Evolutionary conservation across 2,113 vertebrate species (phyloP).

Genomic region (Arvicanthis niloticus): DNA sequence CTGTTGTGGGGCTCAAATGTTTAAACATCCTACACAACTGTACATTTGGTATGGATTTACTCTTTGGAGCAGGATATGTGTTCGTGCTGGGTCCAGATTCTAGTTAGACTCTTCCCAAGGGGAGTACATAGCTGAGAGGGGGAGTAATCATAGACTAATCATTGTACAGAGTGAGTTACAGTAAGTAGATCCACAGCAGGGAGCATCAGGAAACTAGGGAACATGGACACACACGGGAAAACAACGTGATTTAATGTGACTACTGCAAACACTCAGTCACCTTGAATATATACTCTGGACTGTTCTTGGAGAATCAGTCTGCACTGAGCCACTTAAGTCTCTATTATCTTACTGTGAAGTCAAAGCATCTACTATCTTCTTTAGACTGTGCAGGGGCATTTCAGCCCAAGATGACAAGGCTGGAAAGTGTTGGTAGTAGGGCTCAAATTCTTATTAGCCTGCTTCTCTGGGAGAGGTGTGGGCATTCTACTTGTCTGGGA

Average conservation of each 20-base stretch:
- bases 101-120: neutral
- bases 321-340: neutral
- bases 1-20: slow-evolving; percentile 18
- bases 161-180: rapidly evolving
- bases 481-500: rapidly evolving
- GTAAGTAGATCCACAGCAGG: neutral
- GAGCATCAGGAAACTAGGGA: neutral
- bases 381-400: neutral
- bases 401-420: neutral
- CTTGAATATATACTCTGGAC: neutral
- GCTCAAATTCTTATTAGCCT: neutral
- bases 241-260: neutral
- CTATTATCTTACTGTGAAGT: neutral
- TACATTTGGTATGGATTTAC: neutral
- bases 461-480: neutral
- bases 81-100: neutral
- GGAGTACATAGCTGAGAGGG: neutral
- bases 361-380: neutral
- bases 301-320: neutral
- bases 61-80: neutral
- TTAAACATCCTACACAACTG: neutral
- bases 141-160: neutral
- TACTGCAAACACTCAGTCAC: neutral
- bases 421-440: neutral
- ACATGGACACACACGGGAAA: neutral